Percentiles rank a stretch among this genome's conserved stretches.
Evolutionary conservation across 1,140 invertebrate genomes (phyloP).

Genomic region (Bombyx mandarina): DNA sequence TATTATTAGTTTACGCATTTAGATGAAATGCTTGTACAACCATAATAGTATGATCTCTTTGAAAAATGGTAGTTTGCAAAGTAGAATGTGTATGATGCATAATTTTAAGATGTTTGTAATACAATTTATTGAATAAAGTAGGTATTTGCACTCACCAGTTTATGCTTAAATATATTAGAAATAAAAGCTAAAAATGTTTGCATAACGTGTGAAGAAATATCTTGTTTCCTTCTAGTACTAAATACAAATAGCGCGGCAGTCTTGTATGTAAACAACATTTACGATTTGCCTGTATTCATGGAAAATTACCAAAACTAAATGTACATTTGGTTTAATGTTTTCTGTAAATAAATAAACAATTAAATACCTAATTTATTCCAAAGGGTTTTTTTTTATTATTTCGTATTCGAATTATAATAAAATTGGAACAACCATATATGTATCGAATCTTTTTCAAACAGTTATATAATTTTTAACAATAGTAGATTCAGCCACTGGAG

Average conservation of each 20-base stretch:
- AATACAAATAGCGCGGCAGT: not conserved
- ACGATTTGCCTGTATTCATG: constrained; percentile 59
- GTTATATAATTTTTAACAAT: no score
- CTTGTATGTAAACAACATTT: not conserved
- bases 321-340: constrained; percentile 66
- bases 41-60: constrained; percentile 1
- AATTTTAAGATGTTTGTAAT: constrained; percentile 45
- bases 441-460: no score
- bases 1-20: no score
- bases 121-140: constrained; percentile 47
- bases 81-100: constrained; percentile 36
- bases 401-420: no score
- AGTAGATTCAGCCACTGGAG: no score
- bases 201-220: no score
- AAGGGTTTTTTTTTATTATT: constrained; percentile 28
- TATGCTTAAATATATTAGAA: constrained; percentile 19
- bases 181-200: not conserved
- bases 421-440: no score
- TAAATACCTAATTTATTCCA: constrained; percentile 58
- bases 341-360: constrained; percentile 69
- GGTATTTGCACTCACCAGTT: constrained; percentile 42
- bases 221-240: no score
- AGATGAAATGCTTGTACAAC: no score
- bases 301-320: constrained; percentile 54
- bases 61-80: constrained; percentile 41